phyloP scores from a whole-genome alignment of 2,888 invertebrate genomes.

The Esperia sulphurella region DNA sequence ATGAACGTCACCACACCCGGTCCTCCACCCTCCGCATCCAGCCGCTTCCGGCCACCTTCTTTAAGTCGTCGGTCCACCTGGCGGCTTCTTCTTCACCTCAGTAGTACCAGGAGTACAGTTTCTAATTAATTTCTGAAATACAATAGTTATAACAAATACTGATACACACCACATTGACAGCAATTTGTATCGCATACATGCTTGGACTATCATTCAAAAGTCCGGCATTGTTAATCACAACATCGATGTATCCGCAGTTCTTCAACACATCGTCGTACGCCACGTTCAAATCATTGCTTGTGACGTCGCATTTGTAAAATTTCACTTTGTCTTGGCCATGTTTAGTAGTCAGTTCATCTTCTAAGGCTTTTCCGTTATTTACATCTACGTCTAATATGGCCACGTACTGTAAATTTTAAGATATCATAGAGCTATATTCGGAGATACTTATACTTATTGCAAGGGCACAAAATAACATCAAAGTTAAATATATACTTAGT shows the following conservation, averaged over 20 bases:
- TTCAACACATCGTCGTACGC: conserved; percentile 36
- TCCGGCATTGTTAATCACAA: conserved; percentile 58
- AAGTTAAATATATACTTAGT: too few relatives aligned
- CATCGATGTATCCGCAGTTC: conserved; percentile 47
- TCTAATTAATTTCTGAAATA: too few relatives aligned
- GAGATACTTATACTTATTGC: too few relatives aligned
- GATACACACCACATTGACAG: conserved; percentile 55
- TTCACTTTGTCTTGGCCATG: conserved; percentile 32
- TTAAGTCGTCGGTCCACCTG: too few relatives aligned
- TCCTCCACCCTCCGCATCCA: too few relatives aligned
- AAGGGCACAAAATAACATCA: too few relatives aligned
- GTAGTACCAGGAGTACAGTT: too few relatives aligned
- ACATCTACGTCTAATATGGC: conserved; percentile 41
- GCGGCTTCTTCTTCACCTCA: too few relatives aligned
- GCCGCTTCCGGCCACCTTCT: too few relatives aligned
- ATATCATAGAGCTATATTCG: too few relatives aligned
- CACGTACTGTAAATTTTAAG: conserved; percentile 41
- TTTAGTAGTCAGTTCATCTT: conserved; percentile 31
- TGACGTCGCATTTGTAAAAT: conserved; percentile 51
- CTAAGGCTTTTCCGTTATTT: conserved; percentile 28
- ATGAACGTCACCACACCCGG: too few relatives aligned
- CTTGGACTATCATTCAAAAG: conserved; percentile 54
- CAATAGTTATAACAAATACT: too few relatives aligned
- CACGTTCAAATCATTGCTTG: conserved; percentile 33
- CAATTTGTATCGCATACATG: conserved; percentile 47